Base-by-base conservation (phyloP, 2,888 invertebrate genomes). In the Philhelius pedissequus region DNA sequence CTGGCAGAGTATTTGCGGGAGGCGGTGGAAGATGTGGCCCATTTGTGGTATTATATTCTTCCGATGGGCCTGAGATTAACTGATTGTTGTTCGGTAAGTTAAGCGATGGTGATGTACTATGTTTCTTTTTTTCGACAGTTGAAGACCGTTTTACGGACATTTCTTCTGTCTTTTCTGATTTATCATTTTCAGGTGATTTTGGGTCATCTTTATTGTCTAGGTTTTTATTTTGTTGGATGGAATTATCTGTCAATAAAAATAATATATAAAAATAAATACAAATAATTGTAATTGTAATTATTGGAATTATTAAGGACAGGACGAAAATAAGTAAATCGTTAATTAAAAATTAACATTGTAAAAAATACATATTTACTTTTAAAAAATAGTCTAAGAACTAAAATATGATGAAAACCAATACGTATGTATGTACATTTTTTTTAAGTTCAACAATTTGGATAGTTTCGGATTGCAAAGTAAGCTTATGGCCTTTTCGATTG, bases 171-270 rank as follows among this genome's bases (percentile, higher is more conserved):
- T 86, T 88, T 86, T 89, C 79, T 58, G 87, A 88, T 89, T 90
- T 90, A 86, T 89, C 90, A 76, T 90, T 73, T 58, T 82, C 74
- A 35, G 15, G 54, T 32, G 64, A 58, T 66, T 71, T 81, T 13
- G 68, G 48, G 6, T 76, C 62, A 52, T 70, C 78, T 66, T 82
- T 82, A 78, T 74, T 87, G 86, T 86, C 86, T 74, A 77, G 54
- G 25, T 83, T 38, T 78, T 88, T 87, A 77, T 87, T 87, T 71
- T 86, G 86, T 86, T 90, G 90, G 86, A 87, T 89, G 74, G 88
- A 71, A 87, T 90, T 91, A 87, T 90, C 91, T 91, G 75, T 15
- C 50, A 40, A 56, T 5, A 69, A n/a, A 9, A 38, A 52, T 30
- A n/a, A 27, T 40, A n/a, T n/a, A n/a, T n/a, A n/a, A n/a, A n/a